Percentiles rank a stretch among this genome's conserved stretches.
Evolutionary conservation across 2,113 vertebrate genomes (phyloP).

Genomic region (Bubo scandiacus): DNA sequence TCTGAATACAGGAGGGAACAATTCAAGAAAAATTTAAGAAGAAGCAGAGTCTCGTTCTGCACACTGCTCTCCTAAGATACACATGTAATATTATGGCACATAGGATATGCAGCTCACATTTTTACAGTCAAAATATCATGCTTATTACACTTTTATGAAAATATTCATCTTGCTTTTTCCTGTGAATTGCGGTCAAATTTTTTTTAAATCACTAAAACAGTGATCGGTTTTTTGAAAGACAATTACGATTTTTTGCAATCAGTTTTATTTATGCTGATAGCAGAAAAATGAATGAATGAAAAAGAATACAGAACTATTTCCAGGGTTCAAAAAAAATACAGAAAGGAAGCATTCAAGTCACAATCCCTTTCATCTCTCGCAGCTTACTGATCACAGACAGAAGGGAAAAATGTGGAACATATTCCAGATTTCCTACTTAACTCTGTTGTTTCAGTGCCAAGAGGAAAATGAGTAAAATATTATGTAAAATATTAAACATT

Average conservation of each 20-base stretch:
- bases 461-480: conserved; percentile 57
- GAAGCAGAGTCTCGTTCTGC: background rate
- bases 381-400: conserved; percentile 58
- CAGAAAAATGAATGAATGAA: background rate
- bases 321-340: background rate
- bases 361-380: conserved; percentile 54
- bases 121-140: background rate
- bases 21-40: background rate
- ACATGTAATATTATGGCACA: background rate
- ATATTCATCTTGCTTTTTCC: background rate
- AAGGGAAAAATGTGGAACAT: conserved; percentile 46
- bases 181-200: background rate
- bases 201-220: background rate
- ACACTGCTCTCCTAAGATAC: background rate
- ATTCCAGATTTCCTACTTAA: conserved; percentile 59
- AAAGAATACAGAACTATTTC: background rate
- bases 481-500: conserved; percentile 58
- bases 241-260: background rate
- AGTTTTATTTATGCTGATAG: background rate
- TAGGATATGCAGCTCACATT: background rate
- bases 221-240: background rate
- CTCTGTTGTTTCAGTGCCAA: conserved; percentile 37
- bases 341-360: conserved; percentile 39
- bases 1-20: background rate
- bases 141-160: background rate